phyloP scores from a whole-genome alignment of 2,888 invertebrate genomes.

The Junonia oenone region DNA sequence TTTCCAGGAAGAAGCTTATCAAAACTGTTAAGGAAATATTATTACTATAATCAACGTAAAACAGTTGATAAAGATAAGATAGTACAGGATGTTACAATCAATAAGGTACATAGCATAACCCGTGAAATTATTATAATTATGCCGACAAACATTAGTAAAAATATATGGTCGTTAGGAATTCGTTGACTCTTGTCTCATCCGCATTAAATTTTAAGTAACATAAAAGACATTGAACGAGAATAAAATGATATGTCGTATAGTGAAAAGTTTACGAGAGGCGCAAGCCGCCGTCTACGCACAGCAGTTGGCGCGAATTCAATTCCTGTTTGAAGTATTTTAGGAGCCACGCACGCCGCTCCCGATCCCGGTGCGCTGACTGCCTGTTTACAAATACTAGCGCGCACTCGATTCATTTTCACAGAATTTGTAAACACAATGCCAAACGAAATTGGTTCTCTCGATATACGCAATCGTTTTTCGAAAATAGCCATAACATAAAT shows the following conservation, averaged over 20 bases:
- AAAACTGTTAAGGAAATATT: background rate
- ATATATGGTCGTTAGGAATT: no score
- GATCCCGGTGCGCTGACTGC: constrained; percentile 43
- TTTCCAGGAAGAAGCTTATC: background rate
- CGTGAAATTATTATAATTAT: no score
- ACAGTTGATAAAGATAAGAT: no score
- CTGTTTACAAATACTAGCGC: constrained; percentile 76
- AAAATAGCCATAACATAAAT: constrained; percentile 10
- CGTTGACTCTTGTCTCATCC: no score
- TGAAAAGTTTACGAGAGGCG: constrained; percentile 68
- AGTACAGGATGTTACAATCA: no score
- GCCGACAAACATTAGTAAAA: no score
- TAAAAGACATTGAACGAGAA: constrained; percentile 60
- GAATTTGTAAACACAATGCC: constrained; percentile 70
- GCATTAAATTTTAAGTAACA: constrained; percentile 50
- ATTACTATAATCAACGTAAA: no score
- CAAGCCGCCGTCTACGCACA: constrained; percentile 72
- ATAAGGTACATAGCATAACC: no score
- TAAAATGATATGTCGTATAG: constrained; percentile 69
- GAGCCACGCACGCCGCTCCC: constrained; percentile 61
- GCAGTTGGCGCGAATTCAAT: constrained; percentile 74
- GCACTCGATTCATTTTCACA: constrained; percentile 67
- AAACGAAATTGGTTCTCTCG: constrained; percentile 55
- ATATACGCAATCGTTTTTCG: constrained; percentile 36
- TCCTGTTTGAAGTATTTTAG: constrained; percentile 75